A percentile compares a stretch with the other conserved stretches of the same genome.
Conservation (phyloP, 2,888 invertebrate genomes). For the Ectobius pallidus region DNA sequence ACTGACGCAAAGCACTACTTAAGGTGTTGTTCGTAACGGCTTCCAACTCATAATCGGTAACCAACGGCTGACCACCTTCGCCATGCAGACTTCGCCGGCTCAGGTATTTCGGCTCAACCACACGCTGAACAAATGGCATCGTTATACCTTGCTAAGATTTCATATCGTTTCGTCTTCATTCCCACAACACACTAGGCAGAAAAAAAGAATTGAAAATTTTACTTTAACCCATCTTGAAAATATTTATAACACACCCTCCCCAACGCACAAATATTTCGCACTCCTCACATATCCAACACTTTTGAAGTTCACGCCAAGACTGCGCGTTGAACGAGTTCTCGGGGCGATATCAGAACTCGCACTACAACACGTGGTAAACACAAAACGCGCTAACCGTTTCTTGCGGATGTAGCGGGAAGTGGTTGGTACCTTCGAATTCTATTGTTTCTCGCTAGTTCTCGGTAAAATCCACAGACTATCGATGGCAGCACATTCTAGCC, state of each 20-base stretch:
- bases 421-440: no score
- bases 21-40: conserved; percentile 87
- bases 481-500: background rate
- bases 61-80: conserved; percentile 63
- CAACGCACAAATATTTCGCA: background rate
- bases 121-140: conserved; percentile 89
- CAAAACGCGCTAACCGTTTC: background rate
- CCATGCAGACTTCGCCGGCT: conserved; percentile 66
- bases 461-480: no score
- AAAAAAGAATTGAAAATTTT: background rate
- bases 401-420: no score
- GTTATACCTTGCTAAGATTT: conserved; percentile 47
- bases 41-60: conserved; percentile 78
- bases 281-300: background rate
- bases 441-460: no score
- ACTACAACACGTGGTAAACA: background rate
- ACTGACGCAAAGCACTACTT: conserved; percentile 81
- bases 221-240: conserved; percentile 19
- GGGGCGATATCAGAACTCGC: background rate
- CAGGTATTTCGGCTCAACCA: conserved; percentile 80
- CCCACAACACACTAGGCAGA: conserved; percentile 10
- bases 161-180: conserved; percentile 28
- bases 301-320: conserved; percentile 35
- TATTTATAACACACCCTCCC: background rate
- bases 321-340: background rate